Base-by-base conservation (phyloP, 1,140 invertebrate species). In the Psilanteris sp. region DNA sequence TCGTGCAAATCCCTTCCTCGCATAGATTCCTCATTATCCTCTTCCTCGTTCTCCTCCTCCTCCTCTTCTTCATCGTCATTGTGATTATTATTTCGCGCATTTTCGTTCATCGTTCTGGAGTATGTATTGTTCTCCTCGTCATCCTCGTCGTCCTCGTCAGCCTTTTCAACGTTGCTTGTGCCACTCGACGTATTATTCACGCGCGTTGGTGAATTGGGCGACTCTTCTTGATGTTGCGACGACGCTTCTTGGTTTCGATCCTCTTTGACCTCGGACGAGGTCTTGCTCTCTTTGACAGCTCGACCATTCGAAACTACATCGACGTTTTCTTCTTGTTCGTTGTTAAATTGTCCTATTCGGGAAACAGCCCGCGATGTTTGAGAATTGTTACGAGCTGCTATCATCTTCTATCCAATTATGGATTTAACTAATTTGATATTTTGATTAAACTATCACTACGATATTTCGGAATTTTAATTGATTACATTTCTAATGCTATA, bases 201-300 rank as follows among this genome's bases (percentile, higher is more conserved):
- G 26, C 67, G 61, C 18, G 46, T 32, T 20, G 74, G 41, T 1
- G 59, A 50, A 11, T 79, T 80, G 50, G 62, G 71, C 10, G 81
- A 68, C 14, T 84, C 84, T 52, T 84, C 86, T 79, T 79, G 66
- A 71, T 82, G 79, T n/a, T n/a, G n/a, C n/a, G n/a, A n/a, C 68
- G 88, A 39, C 86, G 87, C 77, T 88, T 90, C 82, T 50, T 89
- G 88, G 48, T 82, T 70, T 29, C 79, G 79, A 43, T 79, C 85
- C 77, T 77, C 85, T 59, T 76, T 82, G 61, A 22, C 34, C 52
- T 76, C 80, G 61, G 41, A 55, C 9, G 67, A 18, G 37, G 64
- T 55, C 59, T 67, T 73, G 7, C 59, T 43, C 11, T 59, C 52
- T 11, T 73, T 73, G 7, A 73, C 18, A 2, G 32, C 18, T 16